Evolutionary conservation across 2,113 vertebrate genomes (phyloP).

Genomic region (Malurus cyaneus): DNA sequence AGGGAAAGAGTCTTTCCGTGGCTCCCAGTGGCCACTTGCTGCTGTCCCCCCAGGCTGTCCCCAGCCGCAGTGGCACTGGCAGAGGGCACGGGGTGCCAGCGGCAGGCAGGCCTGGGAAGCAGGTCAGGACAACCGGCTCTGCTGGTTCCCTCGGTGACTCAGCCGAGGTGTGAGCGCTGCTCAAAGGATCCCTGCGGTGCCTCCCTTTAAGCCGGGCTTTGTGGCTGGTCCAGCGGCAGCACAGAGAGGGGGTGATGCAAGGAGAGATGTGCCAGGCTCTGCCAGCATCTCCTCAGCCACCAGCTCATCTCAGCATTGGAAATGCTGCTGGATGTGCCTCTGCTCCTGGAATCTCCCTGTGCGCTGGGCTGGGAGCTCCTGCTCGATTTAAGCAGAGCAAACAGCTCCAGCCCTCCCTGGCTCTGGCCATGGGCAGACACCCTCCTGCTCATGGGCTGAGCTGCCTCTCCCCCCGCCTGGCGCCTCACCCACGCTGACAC

Average conservation of each 20-base stretch:
- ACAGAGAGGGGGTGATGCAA: not conserved
- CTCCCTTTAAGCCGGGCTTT: not conserved
- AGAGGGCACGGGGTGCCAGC: not conserved
- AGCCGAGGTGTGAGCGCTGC: slow-evolving; percentile 32
- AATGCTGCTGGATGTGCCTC: not conserved
- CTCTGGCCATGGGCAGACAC: not conserved
- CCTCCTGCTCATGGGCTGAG: not conserved
- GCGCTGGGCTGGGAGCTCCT: not conserved
- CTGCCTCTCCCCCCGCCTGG: not conserved
- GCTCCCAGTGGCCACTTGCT: not conserved
- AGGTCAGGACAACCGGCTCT: slow-evolving; percentile 45
- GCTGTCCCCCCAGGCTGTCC: not conserved
- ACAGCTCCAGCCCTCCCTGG: not conserved
- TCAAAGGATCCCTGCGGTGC: slow-evolving; percentile 1
- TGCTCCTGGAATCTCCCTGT: not conserved
- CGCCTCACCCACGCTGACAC: slow-evolving; percentile 16
- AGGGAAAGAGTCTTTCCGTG: not conserved
- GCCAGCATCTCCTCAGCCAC: not conserved
- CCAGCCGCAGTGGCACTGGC: not conserved
- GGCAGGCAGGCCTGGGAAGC: slow-evolving; percentile 33
- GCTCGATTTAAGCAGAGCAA: not conserved
- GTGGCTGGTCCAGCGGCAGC: not conserved
- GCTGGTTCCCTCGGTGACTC: slow-evolving; percentile 47
- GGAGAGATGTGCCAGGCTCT: not conserved
- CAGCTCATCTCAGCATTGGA: not conserved